Evolutionary conservation across 2,797 vertebrate genomes (phyloP), one percentile per base, ranked within the genome.

Genomic region (Sebastes vulpes): DNA sequence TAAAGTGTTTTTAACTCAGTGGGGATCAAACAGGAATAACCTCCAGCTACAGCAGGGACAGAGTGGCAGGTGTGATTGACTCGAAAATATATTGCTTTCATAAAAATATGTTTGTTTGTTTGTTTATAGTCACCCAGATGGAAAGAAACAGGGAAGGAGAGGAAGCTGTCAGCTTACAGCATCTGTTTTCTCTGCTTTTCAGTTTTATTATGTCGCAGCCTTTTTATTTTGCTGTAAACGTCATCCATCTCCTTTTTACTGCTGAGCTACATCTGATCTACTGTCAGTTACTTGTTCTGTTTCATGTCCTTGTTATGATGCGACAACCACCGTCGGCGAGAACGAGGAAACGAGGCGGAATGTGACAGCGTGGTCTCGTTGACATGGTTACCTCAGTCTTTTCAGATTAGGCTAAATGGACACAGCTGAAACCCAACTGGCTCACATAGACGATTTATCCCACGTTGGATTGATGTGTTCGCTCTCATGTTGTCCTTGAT

Each of bases 11-110:
- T 69, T 60, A 73, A 70, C 23, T 82, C 70, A 67, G 63, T 18
- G 9, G 58, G 70, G 77, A 72, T 79, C 74, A 71, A 48, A 74
- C 80, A 60, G 71, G 21, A 90, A 83, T 76, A 84, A 90, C 72
- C 68, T 73, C 29, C 72, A 61, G 65, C 59, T 61, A 6, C 31
- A 75, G 65, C 72, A 23, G 46, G 16, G 56, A 63, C 18, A 60
- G 35, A 65, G 46, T 48, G 57, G 52, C 58, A 56, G 65, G 58
- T 68, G 26, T 79, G 89, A 84, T 74, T 81, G 87, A 88, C 66
- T 76, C 32, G 32, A 69, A 90, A 80, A 79, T 76, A 72, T 80
- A 89, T 83, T 86, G 84, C 75, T 79, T 91, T 88, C 42, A 87
- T 79, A 53, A 86, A 81, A 77, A 63, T 25, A 4, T 57, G 20